phyloP scores from a whole-genome alignment of 1,140 invertebrate species.

The Pygmarrhopalites habei region DNA sequence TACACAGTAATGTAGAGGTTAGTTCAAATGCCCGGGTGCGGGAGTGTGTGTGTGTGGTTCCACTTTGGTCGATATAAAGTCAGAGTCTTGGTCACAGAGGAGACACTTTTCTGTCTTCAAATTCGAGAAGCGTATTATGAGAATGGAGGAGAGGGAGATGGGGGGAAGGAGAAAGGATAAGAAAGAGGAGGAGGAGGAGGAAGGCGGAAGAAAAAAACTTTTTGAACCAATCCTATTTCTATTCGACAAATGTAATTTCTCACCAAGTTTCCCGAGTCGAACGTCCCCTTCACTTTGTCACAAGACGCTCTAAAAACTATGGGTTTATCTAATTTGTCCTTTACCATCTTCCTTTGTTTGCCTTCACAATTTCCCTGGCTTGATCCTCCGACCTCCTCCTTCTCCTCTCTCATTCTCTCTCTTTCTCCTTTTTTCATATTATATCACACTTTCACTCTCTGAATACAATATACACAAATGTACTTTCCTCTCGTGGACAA shows the following conservation, averaged over 20 bases:
- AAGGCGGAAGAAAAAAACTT: constrained; percentile 16
- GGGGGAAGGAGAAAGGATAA: neutral
- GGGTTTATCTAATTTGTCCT: constrained; percentile 37
- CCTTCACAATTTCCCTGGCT: constrained; percentile 22
- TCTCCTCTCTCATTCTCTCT: neutral
- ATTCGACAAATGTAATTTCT: constrained; percentile 39
- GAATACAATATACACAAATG: too few species aligned
- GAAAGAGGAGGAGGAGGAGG: constrained; percentile 13
- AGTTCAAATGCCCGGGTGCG: too few species aligned
- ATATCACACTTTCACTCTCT: neutral
- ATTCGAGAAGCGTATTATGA: neutral
- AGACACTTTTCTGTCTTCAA: neutral
- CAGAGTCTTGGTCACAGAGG: too few species aligned
- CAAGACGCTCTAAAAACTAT: constrained; percentile 24
- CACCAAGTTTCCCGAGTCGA: constrained; percentile 25
- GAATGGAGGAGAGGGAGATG: constrained; percentile 11
- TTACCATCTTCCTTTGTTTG: constrained; percentile 20
- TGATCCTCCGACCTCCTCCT: neutral
- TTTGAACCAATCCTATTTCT: constrained; percentile 36
- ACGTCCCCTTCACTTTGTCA: constrained; percentile 28
- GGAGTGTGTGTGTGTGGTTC: too few species aligned
- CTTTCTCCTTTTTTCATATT: constrained; percentile 5
- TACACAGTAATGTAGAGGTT: too few species aligned
- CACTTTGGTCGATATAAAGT: too few species aligned
- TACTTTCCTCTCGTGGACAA: too few species aligned